A percentile compares a stretch with the other conserved stretches of the same genome.
Conservation (phyloP, 2,888 invertebrate genomes). For the Germaria angustata region DNA sequence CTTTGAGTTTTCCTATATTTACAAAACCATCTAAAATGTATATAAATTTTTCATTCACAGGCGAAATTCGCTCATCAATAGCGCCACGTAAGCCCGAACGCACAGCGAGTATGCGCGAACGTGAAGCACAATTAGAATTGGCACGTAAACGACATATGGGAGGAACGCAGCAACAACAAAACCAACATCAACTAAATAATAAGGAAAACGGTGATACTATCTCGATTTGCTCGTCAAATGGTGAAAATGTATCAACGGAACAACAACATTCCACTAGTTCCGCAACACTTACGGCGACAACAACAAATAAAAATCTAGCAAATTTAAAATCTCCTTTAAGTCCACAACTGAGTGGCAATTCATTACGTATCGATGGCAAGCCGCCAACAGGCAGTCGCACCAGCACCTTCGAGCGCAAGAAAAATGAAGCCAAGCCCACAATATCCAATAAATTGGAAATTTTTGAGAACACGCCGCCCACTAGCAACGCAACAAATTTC, state of each 20-base stretch:
- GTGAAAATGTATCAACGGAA: conserved; percentile 80
- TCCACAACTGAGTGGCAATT: conserved; percentile 58
- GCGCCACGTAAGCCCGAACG: conserved; percentile 92
- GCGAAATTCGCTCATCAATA: conserved; percentile 90
- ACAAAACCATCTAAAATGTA: no score
- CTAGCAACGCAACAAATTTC: neutral
- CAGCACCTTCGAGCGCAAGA: conserved; percentile 77
- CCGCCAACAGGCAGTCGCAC: conserved; percentile 74
- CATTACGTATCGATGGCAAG: conserved; percentile 61
- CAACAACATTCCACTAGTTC: conserved; percentile 81
- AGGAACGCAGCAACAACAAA: conserved; percentile 46
- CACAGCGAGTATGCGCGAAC: conserved; percentile 91
- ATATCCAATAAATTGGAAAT: conserved; percentile 77
- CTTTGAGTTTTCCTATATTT: no score
- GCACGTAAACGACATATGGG: conserved; percentile 79
- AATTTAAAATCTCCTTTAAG: conserved; percentile 48
- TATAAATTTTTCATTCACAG: conserved; percentile 77
- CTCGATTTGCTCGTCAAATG: conserved; percentile 81
- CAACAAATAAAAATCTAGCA: conserved; percentile 26
- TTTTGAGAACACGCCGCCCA: conserved; percentile 72
- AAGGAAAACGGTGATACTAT: conserved; percentile 78
- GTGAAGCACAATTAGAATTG: conserved; percentile 85
- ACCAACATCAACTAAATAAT: conserved; percentile 47
- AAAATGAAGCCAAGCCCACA: conserved; percentile 74
- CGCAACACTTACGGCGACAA: conserved; percentile 46